Base-by-base conservation (phyloP, 2,888 invertebrate species). In the Dichetophora obliterata region DNA sequence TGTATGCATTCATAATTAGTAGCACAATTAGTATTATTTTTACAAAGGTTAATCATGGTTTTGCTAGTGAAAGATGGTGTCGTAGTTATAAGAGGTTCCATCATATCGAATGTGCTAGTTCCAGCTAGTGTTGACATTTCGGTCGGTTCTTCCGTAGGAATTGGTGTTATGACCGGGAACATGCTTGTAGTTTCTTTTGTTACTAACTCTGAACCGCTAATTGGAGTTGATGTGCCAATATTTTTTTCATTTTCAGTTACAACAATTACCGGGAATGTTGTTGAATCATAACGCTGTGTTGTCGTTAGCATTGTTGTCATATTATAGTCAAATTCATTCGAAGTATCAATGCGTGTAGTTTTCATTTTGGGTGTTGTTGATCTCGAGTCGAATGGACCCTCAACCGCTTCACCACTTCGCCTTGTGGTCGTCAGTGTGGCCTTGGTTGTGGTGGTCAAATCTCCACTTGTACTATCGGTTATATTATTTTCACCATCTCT, bases 1-100 rank as follows among this genome's bases (percentile, higher is more conserved):
- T 90, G 89, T 82, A 91, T 89, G 88, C 93, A 94, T 80, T 91
- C 91, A 88, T 93, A 92, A 82, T 90, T 90, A 82, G 90, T 87
- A 82, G 90, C 90, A 88, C 94, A 94, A 85, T 93, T 92, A 84
- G 89, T 89, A 88, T 92, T 91, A 84, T 89, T 88, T 83, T 89
- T 89, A 90, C 93, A 93, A 83, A 88, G 83, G 84, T 87, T 88
- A 84, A 84, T 87, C 77, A 84, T 86, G 57, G 82, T 80, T 77
- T 59, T 65, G 24, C 73, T 74, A 65, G 77, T 78, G 71, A 68
- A 54, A 61, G 77, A 68, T 31, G 81, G 61, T 65, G 73, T 76
- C 27, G 65, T 73, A 61, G 77, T 79, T 19, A 80, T 80, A 66
- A 81, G 66, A 1, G 81, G 79, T 78, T 82, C 83, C n/a, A 85